Conservation (phyloP, 1,140 invertebrate species). For the Neoseiulus cucumeris region DNA sequence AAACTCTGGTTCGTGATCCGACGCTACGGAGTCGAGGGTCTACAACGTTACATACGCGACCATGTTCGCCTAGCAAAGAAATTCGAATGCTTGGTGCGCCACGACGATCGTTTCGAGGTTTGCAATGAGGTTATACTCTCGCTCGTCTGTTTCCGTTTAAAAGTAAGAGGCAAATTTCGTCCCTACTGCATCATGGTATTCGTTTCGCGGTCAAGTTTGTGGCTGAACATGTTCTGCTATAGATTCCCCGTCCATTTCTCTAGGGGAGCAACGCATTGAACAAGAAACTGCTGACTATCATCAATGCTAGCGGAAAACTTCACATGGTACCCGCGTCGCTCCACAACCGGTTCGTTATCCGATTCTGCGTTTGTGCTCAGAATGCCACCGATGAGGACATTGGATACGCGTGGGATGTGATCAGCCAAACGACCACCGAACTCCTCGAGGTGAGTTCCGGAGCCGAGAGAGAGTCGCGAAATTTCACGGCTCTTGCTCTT, state of each 20-base stretch:
- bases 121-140: constrained; percentile 62
- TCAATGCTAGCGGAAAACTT: constrained; percentile 86
- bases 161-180: constrained; percentile 39
- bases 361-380: constrained; percentile 84
- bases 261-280: constrained; percentile 72
- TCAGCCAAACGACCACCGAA: constrained; percentile 60
- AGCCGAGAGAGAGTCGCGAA: neutral
- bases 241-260: neutral
- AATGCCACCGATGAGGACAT: constrained; percentile 72
- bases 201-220: neutral
- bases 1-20: constrained; percentile 96
- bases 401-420: constrained; percentile 67
- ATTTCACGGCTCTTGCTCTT: no score
- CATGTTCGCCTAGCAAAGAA: constrained; percentile 80
- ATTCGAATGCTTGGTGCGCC: constrained; percentile 62
- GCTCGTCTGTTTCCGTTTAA: constrained; percentile 41
- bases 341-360: constrained; percentile 67
- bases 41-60: constrained; percentile 62
- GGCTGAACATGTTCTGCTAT: neutral
- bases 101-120: constrained; percentile 77
- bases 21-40: constrained; percentile 73
- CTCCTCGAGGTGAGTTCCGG: constrained; percentile 36
- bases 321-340: constrained; percentile 91
- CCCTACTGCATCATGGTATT: no score
- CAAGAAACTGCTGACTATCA: constrained; percentile 72